These are phyloP conservation scores for Macrostomum lignano DNA, from an alignment of 1,140 invertebrate species.

Conservation along the genomic window DNA sequence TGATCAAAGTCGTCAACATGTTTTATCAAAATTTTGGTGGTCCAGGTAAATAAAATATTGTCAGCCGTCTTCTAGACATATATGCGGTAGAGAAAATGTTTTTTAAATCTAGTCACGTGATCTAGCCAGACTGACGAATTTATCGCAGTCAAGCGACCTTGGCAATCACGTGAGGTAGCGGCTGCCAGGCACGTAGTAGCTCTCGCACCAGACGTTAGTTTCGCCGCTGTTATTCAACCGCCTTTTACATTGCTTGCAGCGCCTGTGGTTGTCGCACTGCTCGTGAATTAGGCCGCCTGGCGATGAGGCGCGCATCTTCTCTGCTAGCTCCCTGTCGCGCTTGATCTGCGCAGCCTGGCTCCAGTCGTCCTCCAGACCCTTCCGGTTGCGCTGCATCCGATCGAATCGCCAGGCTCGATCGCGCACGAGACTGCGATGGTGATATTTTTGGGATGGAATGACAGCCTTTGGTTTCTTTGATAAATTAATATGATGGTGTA, in stretches of 20 bases:
- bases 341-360: slow-evolving; percentile 12
- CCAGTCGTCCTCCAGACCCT: slow-evolving; percentile 21
- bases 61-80: too few relatives aligned
- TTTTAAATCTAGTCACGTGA: too few relatives aligned
- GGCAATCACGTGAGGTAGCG: too few relatives aligned
- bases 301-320: slow-evolving; percentile 12
- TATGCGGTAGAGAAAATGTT: too few relatives aligned
- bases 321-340: slow-evolving; percentile 14
- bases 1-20: too few relatives aligned
- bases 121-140: too few relatives aligned
- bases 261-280: slow-evolving; percentile 24
- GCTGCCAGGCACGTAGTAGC: slow-evolving; percentile 21
- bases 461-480: too few relatives aligned
- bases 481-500: too few relatives aligned
- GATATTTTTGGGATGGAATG: background rate
- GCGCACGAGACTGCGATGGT: slow-evolving; percentile 14
- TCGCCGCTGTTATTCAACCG: slow-evolving; percentile 19
- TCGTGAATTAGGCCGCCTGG: slow-evolving; percentile 20
- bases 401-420: slow-evolving; percentile 16
- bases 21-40: too few relatives aligned
- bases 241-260: slow-evolving; percentile 23
- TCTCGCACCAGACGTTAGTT: slow-evolving; percentile 25
- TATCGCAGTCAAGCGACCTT: too few relatives aligned
- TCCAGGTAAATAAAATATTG: too few relatives aligned
- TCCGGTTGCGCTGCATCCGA: slow-evolving; percentile 12